Percentiles rank a stretch among this genome's conserved stretches.
These are phyloP conservation scores for Holcopasites calliopsidis DNA, from an alignment of 1,140 invertebrate species.

Conservation along the genomic window DNA sequence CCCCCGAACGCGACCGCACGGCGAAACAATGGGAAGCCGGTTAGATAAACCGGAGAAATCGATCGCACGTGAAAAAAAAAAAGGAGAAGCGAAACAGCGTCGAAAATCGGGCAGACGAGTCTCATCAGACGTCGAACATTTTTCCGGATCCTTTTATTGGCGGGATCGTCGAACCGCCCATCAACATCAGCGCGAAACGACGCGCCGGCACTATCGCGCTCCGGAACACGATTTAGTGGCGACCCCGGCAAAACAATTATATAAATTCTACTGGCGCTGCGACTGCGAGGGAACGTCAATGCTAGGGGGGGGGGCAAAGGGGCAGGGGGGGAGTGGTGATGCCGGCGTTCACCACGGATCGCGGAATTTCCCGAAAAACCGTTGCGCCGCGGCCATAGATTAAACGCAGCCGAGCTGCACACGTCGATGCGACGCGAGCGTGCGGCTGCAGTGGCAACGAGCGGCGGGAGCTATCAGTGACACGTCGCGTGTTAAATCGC, in stretches of 20 bases:
- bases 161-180: slow-evolving; percentile 69
- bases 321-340: no score
- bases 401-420: slow-evolving; percentile 74
- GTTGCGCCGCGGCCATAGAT: slow-evolving; percentile 71
- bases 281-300: background rate
- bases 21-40: background rate
- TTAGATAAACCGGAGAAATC: background rate
- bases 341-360: slow-evolving; percentile 24
- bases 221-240: slow-evolving; percentile 72
- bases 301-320: background rate
- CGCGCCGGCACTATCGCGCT: slow-evolving; percentile 65
- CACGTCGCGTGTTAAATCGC: slow-evolving; percentile 75
- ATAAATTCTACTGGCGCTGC: slow-evolving; percentile 71
- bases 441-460: slow-evolving; percentile 29
- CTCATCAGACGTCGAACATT: slow-evolving; percentile 62
- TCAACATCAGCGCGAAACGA: slow-evolving; percentile 67
- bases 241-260: slow-evolving; percentile 78
- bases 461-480: slow-evolving; percentile 72
- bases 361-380: slow-evolving; percentile 76
- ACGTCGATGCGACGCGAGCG: slow-evolving; percentile 54
- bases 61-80: slow-evolving; percentile 13
- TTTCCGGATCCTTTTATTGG: slow-evolving; percentile 69
- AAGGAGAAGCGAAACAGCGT: slow-evolving; percentile 9
- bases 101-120: slow-evolving; percentile 33
- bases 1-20: background rate